phyloP scores from a whole-genome alignment of 2,113 vertebrate genomes.

The Hippotragus niger region DNA sequence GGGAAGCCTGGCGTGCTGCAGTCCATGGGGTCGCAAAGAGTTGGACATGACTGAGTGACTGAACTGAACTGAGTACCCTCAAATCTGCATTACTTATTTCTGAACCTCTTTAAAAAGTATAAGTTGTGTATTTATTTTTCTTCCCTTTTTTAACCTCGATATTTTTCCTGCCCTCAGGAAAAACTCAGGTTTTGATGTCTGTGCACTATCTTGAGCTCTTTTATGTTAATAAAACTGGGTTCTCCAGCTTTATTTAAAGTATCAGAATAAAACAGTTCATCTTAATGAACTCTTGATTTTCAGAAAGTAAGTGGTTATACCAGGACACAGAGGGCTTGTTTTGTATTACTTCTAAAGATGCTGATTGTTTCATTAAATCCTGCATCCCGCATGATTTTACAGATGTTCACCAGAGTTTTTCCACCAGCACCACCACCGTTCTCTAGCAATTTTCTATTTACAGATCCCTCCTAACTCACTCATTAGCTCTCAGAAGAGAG shows the following conservation, averaged over 20 bases:
- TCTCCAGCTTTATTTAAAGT: neutral
- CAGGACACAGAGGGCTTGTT: neutral
- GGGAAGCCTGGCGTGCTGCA: neutral
- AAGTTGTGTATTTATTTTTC: neutral
- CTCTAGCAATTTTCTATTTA: neutral
- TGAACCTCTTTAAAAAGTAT: neutral
- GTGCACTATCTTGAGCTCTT: neutral
- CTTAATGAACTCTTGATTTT: neutral
- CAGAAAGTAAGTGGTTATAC: neutral
- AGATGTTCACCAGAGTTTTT: neutral
- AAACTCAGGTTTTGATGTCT: neutral
- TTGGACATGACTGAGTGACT: neutral
- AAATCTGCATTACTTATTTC: neutral
- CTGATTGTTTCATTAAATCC: neutral
- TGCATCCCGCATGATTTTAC: neutral
- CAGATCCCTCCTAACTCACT: too few relatives aligned
- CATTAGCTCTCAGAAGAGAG: neutral
- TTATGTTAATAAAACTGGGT: neutral
- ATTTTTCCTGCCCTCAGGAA: neutral
- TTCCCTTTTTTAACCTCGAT: accelerated
- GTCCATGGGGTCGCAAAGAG: neutral
- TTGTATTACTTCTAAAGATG: neutral
- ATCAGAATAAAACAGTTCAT: neutral
- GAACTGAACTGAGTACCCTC: neutral
- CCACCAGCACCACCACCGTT: neutral